phyloP scores from a whole-genome alignment of 1,140 invertebrate species.

The Drosophila aff. region DNA sequence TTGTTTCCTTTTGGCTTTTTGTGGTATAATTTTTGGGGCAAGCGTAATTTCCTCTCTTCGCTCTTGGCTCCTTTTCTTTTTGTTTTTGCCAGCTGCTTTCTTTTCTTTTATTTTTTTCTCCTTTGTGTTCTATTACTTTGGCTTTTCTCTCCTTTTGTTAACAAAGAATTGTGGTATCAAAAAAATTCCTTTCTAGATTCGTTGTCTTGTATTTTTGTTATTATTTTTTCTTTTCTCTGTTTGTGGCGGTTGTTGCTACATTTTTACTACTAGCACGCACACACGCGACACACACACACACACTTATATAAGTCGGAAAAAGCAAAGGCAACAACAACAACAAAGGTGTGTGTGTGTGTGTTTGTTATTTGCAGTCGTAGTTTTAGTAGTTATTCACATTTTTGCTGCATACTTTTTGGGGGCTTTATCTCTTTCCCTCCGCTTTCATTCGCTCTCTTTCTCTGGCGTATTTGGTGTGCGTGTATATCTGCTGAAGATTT shows the following conservation, averaged over 20 bases:
- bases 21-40: conserved; percentile 49
- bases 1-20: conserved; percentile 14
- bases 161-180: conserved; percentile 44
- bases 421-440: conserved; percentile 28
- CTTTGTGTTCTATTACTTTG: conserved; percentile 1
- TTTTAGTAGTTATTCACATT: conserved; percentile 44
- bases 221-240: conserved; percentile 1
- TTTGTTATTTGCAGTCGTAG: conserved; percentile 5
- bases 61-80: conserved; percentile 15
- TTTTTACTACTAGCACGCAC: conserved; percentile 41
- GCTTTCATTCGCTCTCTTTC: neutral
- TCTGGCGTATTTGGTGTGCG: conserved; percentile 4
- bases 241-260: conserved; percentile 33
- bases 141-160: conserved; percentile 6
- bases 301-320: conserved; percentile 40
- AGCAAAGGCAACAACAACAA: conserved; percentile 11
- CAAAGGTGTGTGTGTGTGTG: conserved; percentile 28
- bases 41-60: conserved; percentile 47
- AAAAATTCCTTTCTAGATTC: conserved; percentile 35
- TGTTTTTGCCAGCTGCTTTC: conserved; percentile 42
- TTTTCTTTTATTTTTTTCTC: conserved; percentile 2
- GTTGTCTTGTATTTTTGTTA: conserved; percentile 34
- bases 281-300: conserved; percentile 25
- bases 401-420: conserved; percentile 49
- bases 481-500: neutral